Percentiles rank a stretch among this genome's conserved stretches.
phyloP scores from a whole-genome alignment of 2,113 vertebrate species.

The Erpornis zantholeuca region DNA sequence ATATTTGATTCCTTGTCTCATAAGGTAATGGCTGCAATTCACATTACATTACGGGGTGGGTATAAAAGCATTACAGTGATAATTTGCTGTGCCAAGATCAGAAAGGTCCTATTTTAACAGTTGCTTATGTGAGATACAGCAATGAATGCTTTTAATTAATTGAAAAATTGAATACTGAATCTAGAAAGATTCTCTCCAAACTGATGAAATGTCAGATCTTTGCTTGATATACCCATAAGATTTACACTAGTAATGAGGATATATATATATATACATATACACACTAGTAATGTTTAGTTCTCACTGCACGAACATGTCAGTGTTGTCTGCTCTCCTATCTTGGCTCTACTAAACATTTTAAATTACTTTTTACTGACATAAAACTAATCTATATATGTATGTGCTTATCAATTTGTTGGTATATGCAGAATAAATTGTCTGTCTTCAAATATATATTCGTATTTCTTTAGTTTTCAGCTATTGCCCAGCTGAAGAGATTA shows the following conservation, averaged over 20 bases:
- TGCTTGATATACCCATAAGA: background rate
- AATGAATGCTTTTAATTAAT: background rate
- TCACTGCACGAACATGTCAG: background rate
- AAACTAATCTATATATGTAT: background rate
- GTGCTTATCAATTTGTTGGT: background rate
- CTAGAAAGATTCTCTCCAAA: background rate
- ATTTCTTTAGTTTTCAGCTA: background rate
- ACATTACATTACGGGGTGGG: background rate
- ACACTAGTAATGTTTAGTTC: rapidly evolving
- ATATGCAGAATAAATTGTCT: background rate
- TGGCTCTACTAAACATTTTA: background rate
- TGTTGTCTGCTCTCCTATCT: background rate
- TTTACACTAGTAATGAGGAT: background rate
- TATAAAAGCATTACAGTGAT: background rate
- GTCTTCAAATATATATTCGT: background rate
- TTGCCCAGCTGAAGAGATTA: background rate
- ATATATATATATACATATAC: rapidly evolving
- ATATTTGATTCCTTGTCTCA: conserved; percentile 95
- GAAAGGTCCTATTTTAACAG: background rate
- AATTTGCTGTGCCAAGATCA: background rate
- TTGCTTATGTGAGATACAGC: background rate
- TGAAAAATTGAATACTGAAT: background rate
- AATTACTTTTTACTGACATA: background rate
- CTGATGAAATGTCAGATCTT: background rate
- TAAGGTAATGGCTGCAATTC: conserved; percentile 79